Evolutionary conservation across 2,888 invertebrate genomes (phyloP).

Genomic region (Eucriotettix oculatus): DNA sequence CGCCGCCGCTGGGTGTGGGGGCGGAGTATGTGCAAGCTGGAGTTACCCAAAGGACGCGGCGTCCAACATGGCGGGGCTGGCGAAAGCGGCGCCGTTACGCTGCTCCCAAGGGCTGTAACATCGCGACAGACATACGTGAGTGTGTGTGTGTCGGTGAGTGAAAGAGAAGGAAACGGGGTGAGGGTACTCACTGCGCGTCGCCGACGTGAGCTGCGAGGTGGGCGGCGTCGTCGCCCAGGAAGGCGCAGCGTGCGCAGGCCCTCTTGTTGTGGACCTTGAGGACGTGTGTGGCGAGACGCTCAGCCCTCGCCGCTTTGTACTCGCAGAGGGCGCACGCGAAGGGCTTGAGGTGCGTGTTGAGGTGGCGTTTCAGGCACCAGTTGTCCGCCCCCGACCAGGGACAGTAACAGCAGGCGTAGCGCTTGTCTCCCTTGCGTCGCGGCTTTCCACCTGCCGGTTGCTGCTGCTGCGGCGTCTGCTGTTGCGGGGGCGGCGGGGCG

Average conservation of each 20-base stretch:
- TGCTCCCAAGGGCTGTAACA: slow-evolving; percentile 41
- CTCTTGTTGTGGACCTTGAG: slow-evolving; percentile 83
- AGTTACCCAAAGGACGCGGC: slow-evolving; percentile 8
- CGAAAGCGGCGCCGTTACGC: slow-evolving; percentile 37
- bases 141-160: neutral
- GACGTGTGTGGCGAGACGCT: slow-evolving; percentile 76
- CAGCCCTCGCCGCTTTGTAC: slow-evolving; percentile 84
- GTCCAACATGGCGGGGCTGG: slow-evolving; percentile 18
- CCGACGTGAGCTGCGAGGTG: slow-evolving; percentile 51
- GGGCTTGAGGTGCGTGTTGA: slow-evolving; percentile 84
- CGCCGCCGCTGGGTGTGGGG: slow-evolving; percentile 18
- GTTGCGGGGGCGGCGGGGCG: slow-evolving; percentile 9
- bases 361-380: slow-evolving; percentile 82
- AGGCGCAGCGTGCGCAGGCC: slow-evolving; percentile 76
- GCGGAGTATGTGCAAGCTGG: slow-evolving; percentile 6
- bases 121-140: slow-evolving; percentile 2
- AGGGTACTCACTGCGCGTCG: slow-evolving; percentile 21
- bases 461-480: slow-evolving; percentile 3
- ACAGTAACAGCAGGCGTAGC: slow-evolving; percentile 78
- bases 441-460: slow-evolving; percentile 7
- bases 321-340: slow-evolving; percentile 82
- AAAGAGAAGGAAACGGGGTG: neutral
- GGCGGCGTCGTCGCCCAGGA: slow-evolving; percentile 66
- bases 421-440: slow-evolving; percentile 41
- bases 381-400: slow-evolving; percentile 87